Base-by-base conservation (phyloP, 2,888 invertebrate species). In the Tortrix viridana region DNA sequence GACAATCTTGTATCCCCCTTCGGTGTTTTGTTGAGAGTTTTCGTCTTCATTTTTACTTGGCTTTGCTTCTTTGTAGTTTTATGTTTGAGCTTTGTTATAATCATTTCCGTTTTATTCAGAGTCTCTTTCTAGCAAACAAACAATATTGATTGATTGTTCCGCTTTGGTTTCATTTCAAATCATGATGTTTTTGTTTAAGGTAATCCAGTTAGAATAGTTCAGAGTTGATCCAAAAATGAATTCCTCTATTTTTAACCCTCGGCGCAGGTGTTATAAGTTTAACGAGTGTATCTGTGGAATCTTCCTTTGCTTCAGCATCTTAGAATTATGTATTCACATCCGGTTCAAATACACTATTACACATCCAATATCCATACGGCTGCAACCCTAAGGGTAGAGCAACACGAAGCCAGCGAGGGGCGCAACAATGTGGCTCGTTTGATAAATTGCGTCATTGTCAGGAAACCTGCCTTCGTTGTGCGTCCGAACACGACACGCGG, bases 401-500 rank as follows among this genome's bases (percentile, higher is more conserved):
- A 50, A 38, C 20, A 22, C n/a, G 19, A 69, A 69, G 69, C 71
- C 72, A 69, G 76, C 73, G 75, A 79, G 83, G 86, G 86, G 84
- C 74, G 69, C 82, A 79, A 89, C 89, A 89, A 89, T 89, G 86
- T 81, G 82, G 82, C 85, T 89, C 89, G 86, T 89, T 89, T 89
- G 89, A 88, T 87, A 89, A 89, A 89, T 89, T 89, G 89, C 86
- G 83, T 86, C 88, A 89, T 89, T 89, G 89, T 89, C 85, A 19
- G 47, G 48, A 47, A 57, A 32, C 43, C 43, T 49, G 43, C 49
- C 32, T 48, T 43, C 47, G 41, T 54, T 48, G 60, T 61, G 43
- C 23, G 12, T 23, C 52, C 52, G 37, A 19, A 47, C 46, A 49
- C 53, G 53, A 23, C n/a, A 56, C 50, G 57, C 53, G 37, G 26